Evolutionary conservation across 1,140 invertebrate genomes (phyloP).

Genomic region (Campoletis sonorensis): DNA sequence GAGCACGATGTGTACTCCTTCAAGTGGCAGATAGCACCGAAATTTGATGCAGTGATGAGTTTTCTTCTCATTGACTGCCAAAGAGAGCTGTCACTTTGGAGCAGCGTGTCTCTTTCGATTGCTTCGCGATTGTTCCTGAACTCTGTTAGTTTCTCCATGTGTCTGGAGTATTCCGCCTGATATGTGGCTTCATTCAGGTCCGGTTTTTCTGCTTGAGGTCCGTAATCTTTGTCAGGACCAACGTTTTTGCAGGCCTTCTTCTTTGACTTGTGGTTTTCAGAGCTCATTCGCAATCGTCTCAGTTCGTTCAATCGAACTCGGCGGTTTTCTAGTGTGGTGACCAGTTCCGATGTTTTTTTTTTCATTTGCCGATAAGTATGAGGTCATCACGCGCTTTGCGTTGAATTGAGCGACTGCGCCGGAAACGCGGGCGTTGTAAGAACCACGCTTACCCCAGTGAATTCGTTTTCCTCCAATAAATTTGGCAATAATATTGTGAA

Average conservation of each 20-base stretch:
- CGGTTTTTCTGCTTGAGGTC: constrained; percentile 17
- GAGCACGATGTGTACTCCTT: constrained; percentile 49
- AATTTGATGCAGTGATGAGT: constrained; percentile 67
- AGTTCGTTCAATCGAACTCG: constrained; percentile 14
- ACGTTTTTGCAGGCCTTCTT: not conserved
- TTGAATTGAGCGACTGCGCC: constrained; percentile 59
- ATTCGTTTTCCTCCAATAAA: constrained; percentile 66
- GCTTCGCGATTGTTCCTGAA: not conserved
- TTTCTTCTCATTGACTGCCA: constrained; percentile 61
- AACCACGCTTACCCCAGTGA: constrained; percentile 55
- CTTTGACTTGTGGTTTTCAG: not conserved
- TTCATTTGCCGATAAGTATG: not conserved
- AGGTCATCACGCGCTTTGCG: constrained; percentile 18
- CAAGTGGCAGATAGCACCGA: constrained; percentile 62
- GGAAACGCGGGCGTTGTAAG: constrained; percentile 57
- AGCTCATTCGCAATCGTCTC: not conserved
- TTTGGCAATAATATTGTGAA: constrained; percentile 60
- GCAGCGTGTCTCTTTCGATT: constrained; percentile 57
- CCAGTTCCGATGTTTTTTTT: not conserved
- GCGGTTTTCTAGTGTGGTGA: not conserved
- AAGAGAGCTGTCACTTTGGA: constrained; percentile 55
- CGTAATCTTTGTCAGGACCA: constrained; percentile 15
- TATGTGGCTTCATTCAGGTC: not conserved
- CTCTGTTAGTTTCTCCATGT: not conserved
- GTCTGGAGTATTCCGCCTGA: not conserved